Conservation (phyloP, 2,797 vertebrate genomes). For the Spinibarbus caldwelli region DNA sequence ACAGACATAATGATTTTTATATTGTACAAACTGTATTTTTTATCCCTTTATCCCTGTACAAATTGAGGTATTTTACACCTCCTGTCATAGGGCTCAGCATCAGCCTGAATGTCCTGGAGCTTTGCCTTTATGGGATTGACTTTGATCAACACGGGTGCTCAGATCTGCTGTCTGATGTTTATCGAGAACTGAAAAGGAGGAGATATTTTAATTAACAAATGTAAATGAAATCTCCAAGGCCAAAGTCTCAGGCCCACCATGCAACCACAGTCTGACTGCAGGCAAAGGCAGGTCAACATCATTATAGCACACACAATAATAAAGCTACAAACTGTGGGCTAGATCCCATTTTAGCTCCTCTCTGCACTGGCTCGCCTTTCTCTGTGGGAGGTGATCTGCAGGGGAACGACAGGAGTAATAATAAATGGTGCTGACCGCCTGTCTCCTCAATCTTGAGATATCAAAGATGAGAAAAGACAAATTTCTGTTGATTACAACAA, state of each 20-base stretch:
- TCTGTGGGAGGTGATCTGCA: constrained; percentile 13
- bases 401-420: constrained; percentile 9
- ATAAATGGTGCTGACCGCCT: neutral
- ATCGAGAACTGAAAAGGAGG: constrained; percentile 43
- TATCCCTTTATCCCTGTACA: no score
- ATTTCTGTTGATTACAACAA: constrained; percentile 26
- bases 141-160: constrained; percentile 13
- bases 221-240: constrained; percentile 49
- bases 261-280: constrained; percentile 18
- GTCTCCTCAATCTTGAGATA: constrained; percentile 24
- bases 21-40: no score
- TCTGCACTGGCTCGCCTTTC: constrained; percentile 21
- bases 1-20: no score
- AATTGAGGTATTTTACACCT: neutral
- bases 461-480: neutral
- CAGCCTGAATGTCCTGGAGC: constrained; percentile 11
- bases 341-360: constrained; percentile 17
- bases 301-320: constrained; percentile 23
- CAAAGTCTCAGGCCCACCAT: constrained; percentile 30
- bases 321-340: constrained; percentile 20
- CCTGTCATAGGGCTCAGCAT: neutral
- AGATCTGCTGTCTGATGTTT: constrained; percentile 47
- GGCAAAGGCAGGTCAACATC: constrained; percentile 25
- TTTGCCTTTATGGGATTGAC: constrained; percentile 10
- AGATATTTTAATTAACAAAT: constrained; percentile 56